phyloP scores from a whole-genome alignment of 1,140 invertebrate species.

The Scaptomyza pallida region DNA sequence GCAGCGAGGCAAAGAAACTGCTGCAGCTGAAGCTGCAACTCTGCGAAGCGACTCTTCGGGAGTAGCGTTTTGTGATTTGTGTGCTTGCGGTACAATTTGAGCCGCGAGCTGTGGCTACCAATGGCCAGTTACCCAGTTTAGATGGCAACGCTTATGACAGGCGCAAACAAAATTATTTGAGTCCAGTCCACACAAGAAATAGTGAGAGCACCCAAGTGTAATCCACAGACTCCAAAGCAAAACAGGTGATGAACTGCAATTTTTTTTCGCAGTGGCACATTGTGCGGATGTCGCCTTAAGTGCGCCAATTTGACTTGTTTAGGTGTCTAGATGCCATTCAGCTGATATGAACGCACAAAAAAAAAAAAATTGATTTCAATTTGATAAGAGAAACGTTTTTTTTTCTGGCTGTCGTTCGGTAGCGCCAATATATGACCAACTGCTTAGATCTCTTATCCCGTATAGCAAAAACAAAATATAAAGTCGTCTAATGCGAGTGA shows the following conservation, averaged over 20 bases:
- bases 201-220: constrained; percentile 9
- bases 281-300: constrained; percentile 70
- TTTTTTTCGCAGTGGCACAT: constrained; percentile 14
- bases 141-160: constrained; percentile 66
- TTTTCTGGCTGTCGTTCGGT: constrained; percentile 59
- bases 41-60: constrained; percentile 20
- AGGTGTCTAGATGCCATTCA: constrained; percentile 72
- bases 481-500: constrained; percentile 38
- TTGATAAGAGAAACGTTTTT: constrained; percentile 60
- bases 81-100: constrained; percentile 81
- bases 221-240: constrained; percentile 18
- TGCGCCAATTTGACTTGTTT: constrained; percentile 77
- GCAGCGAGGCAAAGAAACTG: not conserved
- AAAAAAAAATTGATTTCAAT: constrained; percentile 71
- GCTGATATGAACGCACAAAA: constrained; percentile 47
- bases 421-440: constrained; percentile 58
- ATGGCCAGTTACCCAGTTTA: constrained; percentile 67
- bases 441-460: constrained; percentile 18
- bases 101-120: constrained; percentile 76
- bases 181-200: constrained; percentile 12
- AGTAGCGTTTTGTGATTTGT: constrained; percentile 71
- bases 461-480: not conserved
- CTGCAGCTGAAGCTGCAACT: constrained; percentile 5
- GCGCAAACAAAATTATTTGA: constrained; percentile 80
- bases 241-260: constrained; percentile 39